Percentiles rank a stretch among this genome's conserved stretches.
Conservation (phyloP, 1,140 invertebrate species). For the Drosophila repleta region DNA sequence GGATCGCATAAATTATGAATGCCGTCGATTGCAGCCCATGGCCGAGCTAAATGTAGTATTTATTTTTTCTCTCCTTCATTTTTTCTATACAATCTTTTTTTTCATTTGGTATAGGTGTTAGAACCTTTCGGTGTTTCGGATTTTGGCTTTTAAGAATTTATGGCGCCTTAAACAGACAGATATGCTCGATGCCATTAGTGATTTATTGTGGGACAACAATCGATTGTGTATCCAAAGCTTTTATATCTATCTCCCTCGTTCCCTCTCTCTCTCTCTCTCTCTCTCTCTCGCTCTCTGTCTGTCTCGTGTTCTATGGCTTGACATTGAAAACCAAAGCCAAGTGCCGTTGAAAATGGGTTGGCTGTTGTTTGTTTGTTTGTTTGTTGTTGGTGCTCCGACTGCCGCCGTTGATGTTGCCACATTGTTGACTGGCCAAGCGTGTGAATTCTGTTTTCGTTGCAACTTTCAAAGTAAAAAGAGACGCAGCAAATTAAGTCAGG, state of each 20-base stretch:
- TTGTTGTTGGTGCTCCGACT: not conserved
- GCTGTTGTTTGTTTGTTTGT: constrained; percentile 9
- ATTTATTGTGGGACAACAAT: constrained; percentile 75
- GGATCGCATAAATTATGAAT: constrained; percentile 70
- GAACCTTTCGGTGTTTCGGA: constrained; percentile 52
- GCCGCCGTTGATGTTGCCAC: constrained; percentile 21
- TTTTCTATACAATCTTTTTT: not conserved
- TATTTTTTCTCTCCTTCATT: constrained; percentile 2
- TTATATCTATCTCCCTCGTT: not conserved
- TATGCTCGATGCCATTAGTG: constrained; percentile 72
- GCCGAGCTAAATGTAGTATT: constrained; percentile 5
- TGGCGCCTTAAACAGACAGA: constrained; percentile 72
- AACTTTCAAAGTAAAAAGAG: constrained; percentile 77
- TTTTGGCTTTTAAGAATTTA: constrained; percentile 62
- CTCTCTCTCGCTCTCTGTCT: constrained; percentile 13
- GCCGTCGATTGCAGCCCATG: constrained; percentile 42
- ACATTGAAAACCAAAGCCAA: constrained; percentile 66
- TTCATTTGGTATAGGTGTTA: constrained; percentile 57
- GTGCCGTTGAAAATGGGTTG: constrained; percentile 56
- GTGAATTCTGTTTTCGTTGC: constrained; percentile 79
- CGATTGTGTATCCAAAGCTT: constrained; percentile 53
- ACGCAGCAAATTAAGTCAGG: constrained; percentile 76
- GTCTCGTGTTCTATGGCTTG: constrained; percentile 34
- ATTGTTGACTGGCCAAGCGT: constrained; percentile 50
- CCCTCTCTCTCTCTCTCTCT: not conserved